Conservation (phyloP, 2,797 vertebrate genomes). For the Cynodonichthys magdalenae region DNA sequence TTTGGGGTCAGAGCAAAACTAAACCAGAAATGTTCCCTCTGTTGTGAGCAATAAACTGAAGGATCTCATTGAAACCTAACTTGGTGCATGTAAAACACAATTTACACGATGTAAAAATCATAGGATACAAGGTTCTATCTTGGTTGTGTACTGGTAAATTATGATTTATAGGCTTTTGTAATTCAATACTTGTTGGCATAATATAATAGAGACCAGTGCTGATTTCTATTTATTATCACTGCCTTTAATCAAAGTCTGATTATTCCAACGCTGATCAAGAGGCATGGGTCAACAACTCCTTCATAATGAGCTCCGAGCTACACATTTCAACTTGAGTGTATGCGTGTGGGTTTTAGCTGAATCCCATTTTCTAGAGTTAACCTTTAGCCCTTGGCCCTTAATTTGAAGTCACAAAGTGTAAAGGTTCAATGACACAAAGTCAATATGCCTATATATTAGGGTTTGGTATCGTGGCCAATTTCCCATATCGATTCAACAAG, state of each 20-base stretch:
- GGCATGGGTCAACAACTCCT: neutral
- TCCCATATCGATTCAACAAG: too few species aligned
- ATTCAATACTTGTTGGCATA: neutral
- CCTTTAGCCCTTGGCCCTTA: neutral
- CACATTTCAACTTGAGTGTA: neutral
- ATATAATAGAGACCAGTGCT: conserved; percentile 5
- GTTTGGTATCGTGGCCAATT: too few species aligned
- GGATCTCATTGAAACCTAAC: neutral
- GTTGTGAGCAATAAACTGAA: neutral
- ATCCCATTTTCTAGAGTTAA: neutral
- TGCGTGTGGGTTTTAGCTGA: neutral
- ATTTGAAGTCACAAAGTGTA: neutral
- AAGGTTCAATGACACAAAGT: neutral
- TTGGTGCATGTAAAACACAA: neutral
- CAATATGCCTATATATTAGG: too few species aligned
- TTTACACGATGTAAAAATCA: conserved; percentile 15
- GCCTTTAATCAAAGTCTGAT: conserved; percentile 17
- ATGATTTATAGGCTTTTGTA: neutral
- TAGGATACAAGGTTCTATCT: neutral
- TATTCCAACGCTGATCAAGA: conserved; percentile 9
- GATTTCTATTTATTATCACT: conserved; percentile 3
- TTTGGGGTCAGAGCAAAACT: conserved; percentile 20
- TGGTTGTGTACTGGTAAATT: conserved; percentile 14
- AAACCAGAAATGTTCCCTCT: conserved; percentile 12
- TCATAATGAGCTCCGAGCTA: neutral